A percentile compares a stretch with the other conserved stretches of the same genome.
Conservation (phyloP, 2,113 vertebrate genomes). For the Rhabdomys dilectus region DNA sequence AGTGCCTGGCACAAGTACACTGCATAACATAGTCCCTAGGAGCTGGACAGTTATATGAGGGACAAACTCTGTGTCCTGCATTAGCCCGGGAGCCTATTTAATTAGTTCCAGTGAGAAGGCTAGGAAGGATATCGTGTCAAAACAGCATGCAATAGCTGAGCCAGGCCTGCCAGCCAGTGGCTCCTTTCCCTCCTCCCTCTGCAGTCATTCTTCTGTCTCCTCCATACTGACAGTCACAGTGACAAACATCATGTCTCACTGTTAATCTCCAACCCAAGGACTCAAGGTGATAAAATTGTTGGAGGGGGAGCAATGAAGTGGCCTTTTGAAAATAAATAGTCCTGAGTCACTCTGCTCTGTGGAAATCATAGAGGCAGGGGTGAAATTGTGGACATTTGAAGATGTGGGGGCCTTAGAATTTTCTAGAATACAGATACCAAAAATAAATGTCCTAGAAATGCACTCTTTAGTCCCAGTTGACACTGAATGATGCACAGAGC, state of each 20-base stretch:
- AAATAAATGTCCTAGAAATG: conserved; percentile 30
- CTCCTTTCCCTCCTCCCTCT: not conserved
- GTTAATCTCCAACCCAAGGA: not conserved
- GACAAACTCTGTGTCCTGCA: not conserved
- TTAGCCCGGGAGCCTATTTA: conserved; percentile 10
- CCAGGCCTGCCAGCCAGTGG: not conserved
- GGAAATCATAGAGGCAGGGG: not conserved
- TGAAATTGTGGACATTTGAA: not conserved
- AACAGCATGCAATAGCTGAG: conserved; percentile 19
- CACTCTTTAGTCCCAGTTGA: not conserved
- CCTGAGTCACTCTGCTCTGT: not conserved
- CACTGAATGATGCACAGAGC: not conserved
- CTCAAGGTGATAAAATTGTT: not conserved
- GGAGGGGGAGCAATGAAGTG: not conserved
- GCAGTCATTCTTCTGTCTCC: not conserved
- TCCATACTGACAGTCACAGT: conserved; percentile 26
- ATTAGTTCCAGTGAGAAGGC: conserved; percentile 56
- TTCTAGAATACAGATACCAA: not conserved
- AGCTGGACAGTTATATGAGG: not conserved
- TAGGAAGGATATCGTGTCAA: not conserved
- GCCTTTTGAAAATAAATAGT: not conserved
- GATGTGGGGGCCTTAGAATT: not conserved
- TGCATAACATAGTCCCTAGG: not conserved
- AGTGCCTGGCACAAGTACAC: not conserved
- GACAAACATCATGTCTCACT: not conserved